phyloP scores from a whole-genome alignment of 2,797 vertebrate genomes.

The Craterocephalus amniculus region DNA sequence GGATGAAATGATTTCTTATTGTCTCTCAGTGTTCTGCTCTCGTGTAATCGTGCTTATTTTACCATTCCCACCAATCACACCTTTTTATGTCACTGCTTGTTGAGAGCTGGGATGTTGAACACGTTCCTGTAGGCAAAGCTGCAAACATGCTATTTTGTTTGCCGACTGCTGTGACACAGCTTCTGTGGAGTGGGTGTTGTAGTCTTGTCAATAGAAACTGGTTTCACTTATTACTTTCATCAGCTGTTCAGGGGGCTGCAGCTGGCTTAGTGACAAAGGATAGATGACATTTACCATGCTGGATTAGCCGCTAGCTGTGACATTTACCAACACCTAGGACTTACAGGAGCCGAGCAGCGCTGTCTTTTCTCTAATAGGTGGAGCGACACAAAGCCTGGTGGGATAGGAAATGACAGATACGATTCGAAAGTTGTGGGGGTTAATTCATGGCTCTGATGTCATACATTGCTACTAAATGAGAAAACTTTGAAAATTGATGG shows the following conservation, averaged over 20 bases:
- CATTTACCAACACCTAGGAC: constrained; percentile 68
- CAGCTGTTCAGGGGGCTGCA: constrained; percentile 24
- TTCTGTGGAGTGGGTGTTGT: background rate
- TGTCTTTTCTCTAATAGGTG: constrained; percentile 32
- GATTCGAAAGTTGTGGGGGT: constrained; percentile 14
- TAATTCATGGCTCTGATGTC: constrained; percentile 31
- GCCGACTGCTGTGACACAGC: background rate
- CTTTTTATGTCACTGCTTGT: constrained; percentile 23
- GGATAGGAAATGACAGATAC: constrained; percentile 30
- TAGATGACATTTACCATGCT: constrained; percentile 71
- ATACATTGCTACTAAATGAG: constrained; percentile 15
- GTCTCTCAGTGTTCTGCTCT: background rate
- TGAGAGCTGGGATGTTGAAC: constrained; percentile 38
- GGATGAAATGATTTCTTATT: constrained; percentile 1
- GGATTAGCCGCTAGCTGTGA: constrained; percentile 70
- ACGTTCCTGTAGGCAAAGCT: constrained; percentile 14
- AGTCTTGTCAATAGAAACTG: constrained; percentile 35
- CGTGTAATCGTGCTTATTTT: constrained; percentile 11
- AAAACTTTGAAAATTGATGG: constrained; percentile 49
- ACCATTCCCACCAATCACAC: constrained; percentile 20
- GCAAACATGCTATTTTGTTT: constrained; percentile 24
- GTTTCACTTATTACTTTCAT: constrained; percentile 37
- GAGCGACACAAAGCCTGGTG: constrained; percentile 20
- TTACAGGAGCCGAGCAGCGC: constrained; percentile 22
- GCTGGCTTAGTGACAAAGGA: constrained; percentile 50